A percentile compares a stretch with the other conserved stretches of the same genome.
These are phyloP conservation scores for Manis crassicaudata DNA, from an alignment of 2,797 vertebrate genomes.

Conservation along the genomic window DNA sequence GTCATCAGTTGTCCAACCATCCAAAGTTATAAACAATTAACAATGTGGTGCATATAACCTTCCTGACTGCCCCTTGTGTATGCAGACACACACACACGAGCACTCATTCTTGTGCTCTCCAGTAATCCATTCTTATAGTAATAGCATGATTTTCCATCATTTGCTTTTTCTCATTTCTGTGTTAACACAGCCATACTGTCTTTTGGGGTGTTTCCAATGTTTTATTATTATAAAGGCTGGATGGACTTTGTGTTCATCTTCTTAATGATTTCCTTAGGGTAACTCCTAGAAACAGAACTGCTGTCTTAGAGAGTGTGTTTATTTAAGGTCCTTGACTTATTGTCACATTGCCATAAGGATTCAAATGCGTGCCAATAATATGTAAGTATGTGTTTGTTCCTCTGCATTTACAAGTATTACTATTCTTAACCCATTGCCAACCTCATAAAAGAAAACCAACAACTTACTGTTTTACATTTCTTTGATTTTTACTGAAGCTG, in stretches of 20 bases:
- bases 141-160: not conserved
- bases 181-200: not conserved
- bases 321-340: constrained; percentile 10
- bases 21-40: constrained; percentile 19
- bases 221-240: not conserved
- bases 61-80: not conserved
- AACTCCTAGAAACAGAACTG: constrained; percentile 24
- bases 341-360: not conserved
- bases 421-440: constrained; percentile 12
- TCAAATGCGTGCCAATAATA: not conserved
- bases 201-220: not conserved
- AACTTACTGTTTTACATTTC: not conserved
- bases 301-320: not conserved
- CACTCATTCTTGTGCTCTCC: not conserved
- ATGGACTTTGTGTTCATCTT: constrained; percentile 26
- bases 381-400: not conserved
- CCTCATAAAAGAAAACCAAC: constrained; percentile 10
- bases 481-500: constrained; percentile 33
- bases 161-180: constrained; percentile 28
- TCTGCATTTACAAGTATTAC: not conserved
- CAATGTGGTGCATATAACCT: not conserved
- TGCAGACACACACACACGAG: not conserved
- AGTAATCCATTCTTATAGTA: not conserved
- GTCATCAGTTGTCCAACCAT: not conserved
- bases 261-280: constrained; percentile 28